Evolutionary conservation across 2,113 vertebrate genomes (phyloP).

Genomic region (Nesogale talazaci): DNA sequence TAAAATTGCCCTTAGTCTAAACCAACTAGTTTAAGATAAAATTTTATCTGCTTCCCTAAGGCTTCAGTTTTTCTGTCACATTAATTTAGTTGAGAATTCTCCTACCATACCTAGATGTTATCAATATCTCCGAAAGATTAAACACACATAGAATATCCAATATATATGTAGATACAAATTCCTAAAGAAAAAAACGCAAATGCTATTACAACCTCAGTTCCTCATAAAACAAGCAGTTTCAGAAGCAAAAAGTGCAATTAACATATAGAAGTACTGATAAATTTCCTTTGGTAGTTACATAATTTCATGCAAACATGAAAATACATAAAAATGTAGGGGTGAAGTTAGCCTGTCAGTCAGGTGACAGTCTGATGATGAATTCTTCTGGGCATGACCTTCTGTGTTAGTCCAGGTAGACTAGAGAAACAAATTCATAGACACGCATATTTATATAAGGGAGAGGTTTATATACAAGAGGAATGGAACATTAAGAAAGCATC

Average conservation of each 20-base stretch:
- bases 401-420: no score
- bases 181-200: background rate
- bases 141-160: background rate
- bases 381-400: no score
- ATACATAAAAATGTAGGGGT: no score
- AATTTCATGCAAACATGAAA: no score
- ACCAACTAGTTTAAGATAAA: constrained; percentile 26
- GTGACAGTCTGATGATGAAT: no score
- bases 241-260: background rate
- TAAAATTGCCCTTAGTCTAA: constrained; percentile 50
- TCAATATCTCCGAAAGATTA: constrained; percentile 32
- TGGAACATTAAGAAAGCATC: no score
- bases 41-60: constrained; percentile 52
- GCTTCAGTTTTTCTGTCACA: constrained; percentile 10
- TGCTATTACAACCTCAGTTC: background rate
- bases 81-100: constrained; percentile 37
- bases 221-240: constrained; percentile 20
- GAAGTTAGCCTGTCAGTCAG: no score
- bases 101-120: background rate
- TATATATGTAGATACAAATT: background rate
- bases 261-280: background rate
- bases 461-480: no score
- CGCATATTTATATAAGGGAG: no score
- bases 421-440: no score
- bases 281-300: no score